Base-by-base conservation (phyloP, 1,140 invertebrate species). In the Zophobas morio region DNA sequence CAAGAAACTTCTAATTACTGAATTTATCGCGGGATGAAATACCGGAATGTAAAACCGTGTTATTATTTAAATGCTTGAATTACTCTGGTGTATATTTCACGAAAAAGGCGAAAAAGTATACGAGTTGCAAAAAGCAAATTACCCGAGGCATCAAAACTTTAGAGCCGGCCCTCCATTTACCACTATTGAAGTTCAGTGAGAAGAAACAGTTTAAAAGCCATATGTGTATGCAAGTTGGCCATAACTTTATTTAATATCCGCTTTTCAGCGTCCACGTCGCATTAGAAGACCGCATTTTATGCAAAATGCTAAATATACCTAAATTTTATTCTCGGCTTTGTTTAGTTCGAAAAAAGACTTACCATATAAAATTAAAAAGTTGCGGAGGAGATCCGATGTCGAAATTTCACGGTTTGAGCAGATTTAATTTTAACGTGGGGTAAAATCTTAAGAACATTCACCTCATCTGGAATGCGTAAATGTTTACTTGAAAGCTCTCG, bases 231-330 rank as follows among this genome's bases (percentile, higher is more conserved):
- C 51, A 73, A 73, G 54, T 73, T 73, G 49, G 33, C 49, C 54
- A 54, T 53, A 73, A 73, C 54, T 73, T 53, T 40, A 54, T 73
- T 73, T 73, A 73, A 73, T 73, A 73, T 73, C 71, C 47, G 54
- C 54, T 73, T 54, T 49, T 66, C 60, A 66, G 60, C n/a, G 60
- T 42, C 60, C 60, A 66, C 37, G 56, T 60, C 56, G 56, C 56
- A 20, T 53, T 53, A 53, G 4, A 53, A 6, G 6, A 6, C 6
- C 5, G 37, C 60, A 36, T 66, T 66, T 66, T 66, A 66, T 66
- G 60, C 60, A 66, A 66, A 66, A 46, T 66, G 60, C 60, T 46
- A 66, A 66, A 66, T 40, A 66, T 40, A 42, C 33, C 6, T n/a
- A 66, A 36, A 66, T 42, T 66, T 66, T 66, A 66, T 66, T 66